Conservation (phyloP, 2,113 vertebrate species). For the Columbina picui region DNA sequence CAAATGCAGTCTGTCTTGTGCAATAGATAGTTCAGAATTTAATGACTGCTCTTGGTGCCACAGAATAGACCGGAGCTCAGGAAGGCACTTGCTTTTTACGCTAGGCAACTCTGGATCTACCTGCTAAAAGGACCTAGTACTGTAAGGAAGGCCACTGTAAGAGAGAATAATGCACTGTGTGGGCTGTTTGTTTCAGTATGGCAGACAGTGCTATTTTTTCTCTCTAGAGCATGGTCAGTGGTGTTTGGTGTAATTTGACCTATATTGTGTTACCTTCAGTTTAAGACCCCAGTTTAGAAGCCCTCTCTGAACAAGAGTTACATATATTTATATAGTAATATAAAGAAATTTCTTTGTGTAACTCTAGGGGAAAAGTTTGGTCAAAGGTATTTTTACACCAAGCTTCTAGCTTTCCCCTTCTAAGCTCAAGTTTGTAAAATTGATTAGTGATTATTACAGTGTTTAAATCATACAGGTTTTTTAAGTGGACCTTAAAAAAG, state of each 20-base stretch:
- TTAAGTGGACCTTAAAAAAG: not conserved
- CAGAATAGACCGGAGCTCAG: not conserved
- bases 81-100: not conserved
- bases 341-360: not conserved
- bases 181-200: not conserved
- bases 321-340: not conserved
- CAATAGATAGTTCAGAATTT: not conserved
- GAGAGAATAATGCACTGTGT: not conserved
- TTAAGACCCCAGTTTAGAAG: not conserved
- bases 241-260: not conserved
- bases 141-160: not conserved
- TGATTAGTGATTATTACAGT: conserved; percentile 30
- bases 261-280: not conserved
- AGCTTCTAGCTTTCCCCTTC: not conserved
- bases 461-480: conserved; percentile 27
- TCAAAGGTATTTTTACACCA: not conserved
- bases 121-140: not conserved
- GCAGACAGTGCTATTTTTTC: not conserved
- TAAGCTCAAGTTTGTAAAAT: not conserved
- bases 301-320: not conserved
- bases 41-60: not conserved
- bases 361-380: not conserved
- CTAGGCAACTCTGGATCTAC: rapidly evolving
- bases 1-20: not conserved
- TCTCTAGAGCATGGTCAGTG: not conserved